These are phyloP conservation scores for Lasioglossum oenotherae DNA, from an alignment of 2,888 invertebrate genomes.

Conservation along the genomic window DNA sequence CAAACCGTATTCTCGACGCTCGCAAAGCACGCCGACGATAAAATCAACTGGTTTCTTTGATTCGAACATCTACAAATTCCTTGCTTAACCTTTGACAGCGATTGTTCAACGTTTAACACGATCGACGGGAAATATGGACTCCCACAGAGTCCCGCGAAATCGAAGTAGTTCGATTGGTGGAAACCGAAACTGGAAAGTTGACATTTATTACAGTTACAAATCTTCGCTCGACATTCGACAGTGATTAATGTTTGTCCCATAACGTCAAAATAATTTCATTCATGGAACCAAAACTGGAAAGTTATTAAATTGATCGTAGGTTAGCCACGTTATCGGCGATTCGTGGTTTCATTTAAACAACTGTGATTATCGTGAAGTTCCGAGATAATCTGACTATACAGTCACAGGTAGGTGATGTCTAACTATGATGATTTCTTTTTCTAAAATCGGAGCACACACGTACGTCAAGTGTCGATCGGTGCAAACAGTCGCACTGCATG, in stretches of 20 bases:
- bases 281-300: not conserved
- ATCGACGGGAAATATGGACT: not conserved
- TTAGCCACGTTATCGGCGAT: not conserved
- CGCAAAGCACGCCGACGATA: slow-evolving; percentile 5
- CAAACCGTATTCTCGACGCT: slow-evolving; percentile 32
- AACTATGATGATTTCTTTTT: not conserved
- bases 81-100: not conserved
- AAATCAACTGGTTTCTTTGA: not conserved
- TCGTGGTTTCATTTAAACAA: not conserved
- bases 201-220: not conserved
- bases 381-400: not conserved
- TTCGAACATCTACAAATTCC: not conserved
- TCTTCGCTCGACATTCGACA: not conserved
- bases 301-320: not conserved
- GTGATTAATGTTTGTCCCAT: not conserved
- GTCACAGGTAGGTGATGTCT: not conserved
- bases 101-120: not conserved
- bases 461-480: not conserved
- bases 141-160: not conserved
- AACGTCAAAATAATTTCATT: not conserved
- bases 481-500: slow-evolving; percentile 57
- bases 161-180: not conserved
- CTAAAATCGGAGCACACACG: not conserved
- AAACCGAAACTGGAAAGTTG: not conserved
- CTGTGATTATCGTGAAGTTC: slow-evolving; percentile 3